Percentiles rank a stretch among this genome's conserved stretches.
Conservation (phyloP, 2,797 vertebrate species). For the Cichlasoma orientale region DNA sequence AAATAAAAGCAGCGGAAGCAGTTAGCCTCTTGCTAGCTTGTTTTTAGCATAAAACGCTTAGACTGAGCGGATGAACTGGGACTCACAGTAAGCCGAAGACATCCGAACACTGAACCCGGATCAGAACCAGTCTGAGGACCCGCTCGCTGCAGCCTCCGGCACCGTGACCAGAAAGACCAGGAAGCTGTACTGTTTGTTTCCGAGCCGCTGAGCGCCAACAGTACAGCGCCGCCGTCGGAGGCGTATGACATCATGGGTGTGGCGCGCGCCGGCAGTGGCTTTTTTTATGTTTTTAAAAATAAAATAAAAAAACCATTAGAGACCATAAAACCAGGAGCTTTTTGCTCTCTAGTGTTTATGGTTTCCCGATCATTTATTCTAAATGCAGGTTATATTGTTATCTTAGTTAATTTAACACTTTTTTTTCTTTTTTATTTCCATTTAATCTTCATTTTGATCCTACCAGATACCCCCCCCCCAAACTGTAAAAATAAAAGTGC, state of each 20-base stretch:
- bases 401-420: background rate
- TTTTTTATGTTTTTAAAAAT: accelerated
- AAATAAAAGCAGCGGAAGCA: background rate
- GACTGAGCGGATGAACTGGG: background rate
- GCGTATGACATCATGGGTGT: background rate
- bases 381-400: background rate
- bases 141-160: background rate
- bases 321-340: no score
- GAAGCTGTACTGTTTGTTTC: background rate
- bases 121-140: background rate
- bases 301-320: background rate
- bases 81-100: background rate
- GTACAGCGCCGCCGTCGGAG: background rate
- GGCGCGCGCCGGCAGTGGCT: background rate
- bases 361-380: no score
- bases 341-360: no score
- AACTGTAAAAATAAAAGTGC: background rate
- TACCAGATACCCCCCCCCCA: background rate
- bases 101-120: background rate
- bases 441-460: background rate
- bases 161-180: background rate
- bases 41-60: background rate
- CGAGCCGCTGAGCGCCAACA: background rate
- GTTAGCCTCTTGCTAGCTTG: background rate
- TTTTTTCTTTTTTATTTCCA: background rate